Percentiles rank a stretch among this genome's conserved stretches.
Evolutionary conservation across 2,113 vertebrate genomes (phyloP).

Genomic region (Ceyx cyanopectus): DNA sequence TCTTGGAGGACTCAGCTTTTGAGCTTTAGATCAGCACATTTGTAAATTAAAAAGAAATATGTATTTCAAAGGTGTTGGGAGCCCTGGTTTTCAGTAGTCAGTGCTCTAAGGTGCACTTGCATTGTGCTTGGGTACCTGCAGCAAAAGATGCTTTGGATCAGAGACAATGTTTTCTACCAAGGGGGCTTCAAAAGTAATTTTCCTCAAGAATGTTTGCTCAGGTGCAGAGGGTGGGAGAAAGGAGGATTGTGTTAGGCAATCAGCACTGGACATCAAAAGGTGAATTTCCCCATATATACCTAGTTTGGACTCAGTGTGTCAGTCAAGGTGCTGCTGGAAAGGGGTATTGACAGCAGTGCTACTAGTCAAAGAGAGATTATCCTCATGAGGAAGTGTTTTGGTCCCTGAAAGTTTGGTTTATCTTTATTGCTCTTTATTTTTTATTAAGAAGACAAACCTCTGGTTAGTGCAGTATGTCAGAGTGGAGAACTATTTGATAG

Average conservation of each 20-base stretch:
- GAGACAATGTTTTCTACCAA: neutral
- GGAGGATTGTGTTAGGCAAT: constrained; percentile 41
- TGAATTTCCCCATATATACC: neutral
- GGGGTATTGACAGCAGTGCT: neutral
- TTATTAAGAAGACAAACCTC: neutral
- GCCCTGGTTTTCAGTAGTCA: neutral
- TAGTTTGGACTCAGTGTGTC: neutral
- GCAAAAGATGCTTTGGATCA: constrained; percentile 18
- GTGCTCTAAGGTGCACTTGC: neutral
- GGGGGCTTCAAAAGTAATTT: constrained; percentile 28
- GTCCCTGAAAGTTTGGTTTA: neutral
- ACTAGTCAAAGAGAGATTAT: neutral
- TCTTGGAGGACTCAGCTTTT: neutral
- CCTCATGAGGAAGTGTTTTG: neutral
- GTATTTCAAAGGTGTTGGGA: neutral
- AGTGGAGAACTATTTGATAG: neutral
- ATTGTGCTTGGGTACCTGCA: neutral
- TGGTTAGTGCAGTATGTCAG: neutral
- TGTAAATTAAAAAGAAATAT: neutral
- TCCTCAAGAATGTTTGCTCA: constrained; percentile 57
- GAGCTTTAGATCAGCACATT: neutral
- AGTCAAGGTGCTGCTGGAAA: neutral
- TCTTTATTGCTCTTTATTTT: neutral
- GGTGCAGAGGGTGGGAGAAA: constrained; percentile 34
- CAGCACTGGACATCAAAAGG: constrained; percentile 1